These are phyloP conservation scores for Cossypha polioptera DNA, from an alignment of 2,797 vertebrate genomes.

Conservation along the genomic window DNA sequence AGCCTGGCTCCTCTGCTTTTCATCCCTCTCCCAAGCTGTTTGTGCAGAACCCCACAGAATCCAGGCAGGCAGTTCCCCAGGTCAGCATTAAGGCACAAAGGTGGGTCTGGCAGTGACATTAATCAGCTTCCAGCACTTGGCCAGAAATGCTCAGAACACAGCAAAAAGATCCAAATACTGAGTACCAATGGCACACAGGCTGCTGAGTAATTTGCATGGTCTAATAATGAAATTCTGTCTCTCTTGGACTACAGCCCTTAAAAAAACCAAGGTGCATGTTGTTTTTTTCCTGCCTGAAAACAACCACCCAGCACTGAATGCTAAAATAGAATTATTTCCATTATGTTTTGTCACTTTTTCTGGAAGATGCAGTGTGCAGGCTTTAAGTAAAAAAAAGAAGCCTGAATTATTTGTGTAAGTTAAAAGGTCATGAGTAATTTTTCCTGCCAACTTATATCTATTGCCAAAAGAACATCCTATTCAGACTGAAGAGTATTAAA, in stretches of 20 bases:
- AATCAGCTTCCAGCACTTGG: background rate
- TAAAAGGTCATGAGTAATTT: conserved; percentile 14
- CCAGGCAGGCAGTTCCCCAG: background rate
- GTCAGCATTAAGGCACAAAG: background rate
- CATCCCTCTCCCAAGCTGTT: background rate
- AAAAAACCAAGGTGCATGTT: background rate
- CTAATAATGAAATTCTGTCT: background rate
- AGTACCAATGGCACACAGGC: background rate
- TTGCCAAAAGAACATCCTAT: conserved; percentile 8
- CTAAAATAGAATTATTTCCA: background rate
- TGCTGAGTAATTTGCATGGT: background rate
- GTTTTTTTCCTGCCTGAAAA: background rate
- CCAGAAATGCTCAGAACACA: background rate
- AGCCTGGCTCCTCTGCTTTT: background rate
- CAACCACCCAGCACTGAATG: background rate
- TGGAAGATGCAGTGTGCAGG: background rate
- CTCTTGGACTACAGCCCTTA: background rate
- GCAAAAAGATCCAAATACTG: background rate
- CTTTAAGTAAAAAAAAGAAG: background rate
- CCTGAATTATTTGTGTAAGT: conserved; percentile 14
- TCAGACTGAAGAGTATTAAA: conserved; percentile 2
- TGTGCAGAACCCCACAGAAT: background rate
- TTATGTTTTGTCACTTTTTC: background rate
- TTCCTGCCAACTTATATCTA: conserved; percentile 15
- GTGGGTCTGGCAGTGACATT: background rate